Base-by-base conservation (phyloP, 2,113 vertebrate species). In the Tiliqua scincoides region DNA sequence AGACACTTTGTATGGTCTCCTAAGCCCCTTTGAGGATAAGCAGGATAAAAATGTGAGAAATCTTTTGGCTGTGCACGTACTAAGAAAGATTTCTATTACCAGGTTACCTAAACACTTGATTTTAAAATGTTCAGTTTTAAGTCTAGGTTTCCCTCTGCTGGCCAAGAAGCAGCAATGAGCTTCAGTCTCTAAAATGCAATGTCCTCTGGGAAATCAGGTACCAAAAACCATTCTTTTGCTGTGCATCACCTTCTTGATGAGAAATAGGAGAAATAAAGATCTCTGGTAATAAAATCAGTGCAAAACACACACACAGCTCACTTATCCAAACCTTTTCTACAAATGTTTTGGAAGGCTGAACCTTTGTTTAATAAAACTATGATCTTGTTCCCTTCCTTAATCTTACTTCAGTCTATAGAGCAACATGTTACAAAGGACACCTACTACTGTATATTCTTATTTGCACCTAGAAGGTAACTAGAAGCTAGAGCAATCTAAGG, bases 101-200 rank as follows among this genome's bases (percentile, higher is more conserved):
- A 62, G 23, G 15, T 65, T 30, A 23, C 27, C 72, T 2, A 59
- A 1, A 65, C 59, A 52, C 78, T 79, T 57, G 1, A 23, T 61
- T 2, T 0, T 8, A 76, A 48, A 2, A 6, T 2, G 62, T 82
- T 1, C 25, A 57, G 25, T 71, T 88, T 17, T 43, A 86, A 87
- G 78, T 83, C 32, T n/a, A 73, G 80, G 76, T 20, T 91, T 84
- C 95, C 93, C 93, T 90, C 95, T 94, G 72, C 89, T 85, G 94
- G 93, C 83, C 92, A 91, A 40, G 0, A 48, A 68, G 81, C 52
- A 17, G 0, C 70, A 86, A 76, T 1, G 74, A 18, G 70, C 7
- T 65, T 79, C 1, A 35, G 10, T 63, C 4, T 30, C 80, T 52
- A 6, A 20, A 75, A 76, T 48, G 35, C 54, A 70, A 2, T 43